Conservation (phyloP, 2,888 invertebrate genomes). For the Eristalis pertinax region DNA sequence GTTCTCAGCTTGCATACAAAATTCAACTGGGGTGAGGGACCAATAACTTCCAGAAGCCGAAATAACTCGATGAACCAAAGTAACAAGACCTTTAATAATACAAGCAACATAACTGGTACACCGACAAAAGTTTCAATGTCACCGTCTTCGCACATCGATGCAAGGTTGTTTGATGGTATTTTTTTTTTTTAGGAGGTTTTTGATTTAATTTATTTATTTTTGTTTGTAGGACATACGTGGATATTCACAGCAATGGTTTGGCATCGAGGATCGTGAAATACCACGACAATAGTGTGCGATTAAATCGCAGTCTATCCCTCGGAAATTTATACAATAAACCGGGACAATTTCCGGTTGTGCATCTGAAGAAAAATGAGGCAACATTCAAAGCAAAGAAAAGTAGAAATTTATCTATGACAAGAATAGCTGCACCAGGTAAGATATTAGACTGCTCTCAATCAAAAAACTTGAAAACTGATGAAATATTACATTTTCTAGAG, state of each 20-base stretch:
- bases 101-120: constrained; percentile 31
- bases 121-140: constrained; percentile 47
- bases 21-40: constrained; percentile 74
- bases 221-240: constrained; percentile 79
- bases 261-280: constrained; percentile 82
- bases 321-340: constrained; percentile 80
- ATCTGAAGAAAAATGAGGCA: constrained; percentile 81
- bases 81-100: constrained; percentile 36
- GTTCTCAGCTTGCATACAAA: constrained; percentile 61
- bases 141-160: constrained; percentile 74
- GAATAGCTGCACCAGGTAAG: constrained; percentile 79
- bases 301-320: constrained; percentile 79
- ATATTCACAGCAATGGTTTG: constrained; percentile 83
- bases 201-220: neutral
- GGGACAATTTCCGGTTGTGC: constrained; percentile 82
- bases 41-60: constrained; percentile 73
- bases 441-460: neutral
- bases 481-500: constrained; percentile 67
- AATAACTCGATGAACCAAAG: constrained; percentile 72
- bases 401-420: constrained; percentile 77
- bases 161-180: constrained; percentile 75
- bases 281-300: constrained; percentile 78
- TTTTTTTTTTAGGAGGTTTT: neutral
- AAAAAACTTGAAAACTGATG: neutral
- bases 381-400: constrained; percentile 76